phyloP scores from a whole-genome alignment of 2,113 vertebrate genomes.

The Cyphomyrus discorhynchus region DNA sequence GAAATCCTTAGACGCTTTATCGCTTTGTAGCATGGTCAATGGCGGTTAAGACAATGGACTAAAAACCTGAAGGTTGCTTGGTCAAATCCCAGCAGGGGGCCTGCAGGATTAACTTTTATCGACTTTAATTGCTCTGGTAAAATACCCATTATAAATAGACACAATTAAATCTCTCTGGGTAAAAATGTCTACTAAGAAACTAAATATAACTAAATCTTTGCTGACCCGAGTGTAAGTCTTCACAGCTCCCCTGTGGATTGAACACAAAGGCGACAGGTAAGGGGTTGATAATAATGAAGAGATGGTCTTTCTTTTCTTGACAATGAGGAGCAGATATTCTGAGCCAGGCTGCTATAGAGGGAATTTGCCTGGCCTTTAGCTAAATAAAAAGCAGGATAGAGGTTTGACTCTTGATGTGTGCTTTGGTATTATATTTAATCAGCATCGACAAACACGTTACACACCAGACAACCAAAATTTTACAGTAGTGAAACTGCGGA shows the following conservation, averaged over 20 bases:
- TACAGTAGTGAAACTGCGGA: background rate
- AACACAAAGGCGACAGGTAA: background rate
- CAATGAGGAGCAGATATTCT: background rate
- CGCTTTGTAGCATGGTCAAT: background rate
- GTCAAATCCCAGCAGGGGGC: background rate
- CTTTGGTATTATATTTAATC: background rate
- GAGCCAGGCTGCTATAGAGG: background rate
- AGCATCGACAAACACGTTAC: background rate
- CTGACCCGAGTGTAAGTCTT: background rate
- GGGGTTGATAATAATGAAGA: background rate
- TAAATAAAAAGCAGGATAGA: background rate
- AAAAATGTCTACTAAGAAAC: conserved; percentile 7
- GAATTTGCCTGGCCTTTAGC: background rate
- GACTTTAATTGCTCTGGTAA: background rate
- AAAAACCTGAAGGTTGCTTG: background rate
- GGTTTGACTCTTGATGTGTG: background rate
- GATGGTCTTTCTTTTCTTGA: background rate
- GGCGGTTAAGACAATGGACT: background rate
- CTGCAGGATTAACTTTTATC: background rate
- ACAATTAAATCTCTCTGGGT: background rate
- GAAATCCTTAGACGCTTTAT: background rate
- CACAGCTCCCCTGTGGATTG: background rate
- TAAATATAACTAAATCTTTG: background rate
- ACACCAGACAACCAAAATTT: background rate
- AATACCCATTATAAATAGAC: background rate